Evolutionary conservation across 2,888 invertebrate genomes (phyloP), one percentile per base, ranked within the genome.

Genomic region (Hirtodrosophila alboralis): DNA sequence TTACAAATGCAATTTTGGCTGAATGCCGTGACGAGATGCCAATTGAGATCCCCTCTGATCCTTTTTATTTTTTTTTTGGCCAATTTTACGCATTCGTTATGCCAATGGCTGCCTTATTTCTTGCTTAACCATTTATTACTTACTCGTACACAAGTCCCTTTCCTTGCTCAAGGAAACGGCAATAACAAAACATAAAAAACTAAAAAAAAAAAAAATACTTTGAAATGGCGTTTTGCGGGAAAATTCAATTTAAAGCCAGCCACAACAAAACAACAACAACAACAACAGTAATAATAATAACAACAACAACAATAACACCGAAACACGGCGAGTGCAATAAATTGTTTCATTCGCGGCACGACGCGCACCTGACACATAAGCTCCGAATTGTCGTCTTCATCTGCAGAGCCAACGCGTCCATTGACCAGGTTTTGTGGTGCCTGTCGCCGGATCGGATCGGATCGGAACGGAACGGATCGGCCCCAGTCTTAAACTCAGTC

Each of bases 361-460:
- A 77, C 59, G 78, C 81, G 78, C 78, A 81, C 78, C 78, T 81
- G 81, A 81, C 77, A 78, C 81, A 78, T 80, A 80, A 77, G 77
- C 81, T 69, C 57, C 63, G 72, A 78, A 70, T 81, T 81, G 81
- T 78, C 81, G 83, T 78, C 78, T 78, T 78, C 75, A 78, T 78
- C 80, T 70, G 68, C 57, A 40, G 52, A n/a, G n/a, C 14, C 28
- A 14, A 34, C 33, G 27, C 38, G 36, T 54, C 47, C 60, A 58
- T 54, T 48, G 48, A 40, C 38, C 66, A 49, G 60, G 48, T 48
- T 44, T 65, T n/a, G n/a, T n/a, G n/a, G 47, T 45, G 48, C 13
- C 61, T 48, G 48, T 47, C 43, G 43, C 30, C 45, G 44, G 44
- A 53, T 62, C 57, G 48, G 38, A 34, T 61, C 51, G 53, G 10